Evolutionary conservation across 2,797 vertebrate species (phyloP), one percentile per base, ranked within the genome.

Genomic region (Premnoplex brunnescens): DNA sequence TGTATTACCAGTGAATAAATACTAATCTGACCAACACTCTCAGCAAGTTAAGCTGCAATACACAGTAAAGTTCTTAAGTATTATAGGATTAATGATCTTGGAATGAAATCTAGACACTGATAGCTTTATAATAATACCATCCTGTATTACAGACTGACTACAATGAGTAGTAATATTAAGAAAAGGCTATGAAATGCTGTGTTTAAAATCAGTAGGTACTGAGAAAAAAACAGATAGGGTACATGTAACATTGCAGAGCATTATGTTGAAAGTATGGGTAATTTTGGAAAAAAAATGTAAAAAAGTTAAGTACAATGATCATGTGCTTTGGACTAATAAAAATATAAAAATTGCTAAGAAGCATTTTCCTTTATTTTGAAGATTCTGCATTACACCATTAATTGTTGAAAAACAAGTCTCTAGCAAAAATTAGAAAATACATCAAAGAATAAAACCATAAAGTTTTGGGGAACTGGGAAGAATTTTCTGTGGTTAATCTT

Each of bases 41-140:
- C 63, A 80, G 78, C 49, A 30, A 76, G 41, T 71, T 94, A 79
- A 93, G 68, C 66, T 92, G 26, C 22, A 93, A 81, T 64, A 48
- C 3, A 3, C 32, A 67, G 28, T 60, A 37, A 92, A 62, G 19
- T 62, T 91, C 83, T 88, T 82, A 51, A 79, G 4, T 55, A 67
- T 89, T 77, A 43, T 18, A 86, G 41, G 34, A 92, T 95, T 74
- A 93, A 94, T 62, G 17, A 78, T 81, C 68, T 85, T 69, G 28
- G 43, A 67, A 48, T 76, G 39, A 93, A 93, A 84, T 84, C 46
- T 71, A 39, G 73, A 83, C 58, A 59, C 27, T 32, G 80, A 56
- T 27, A 78, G n/a, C 26, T 37, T 88, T 72, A 63, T 80, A 91
- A 68, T 76, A 78, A 60, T 48, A 72, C 5, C 20, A 68, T 75